phyloP scores from a whole-genome alignment of 2,113 vertebrate genomes.

The Madoqua kirkii region DNA sequence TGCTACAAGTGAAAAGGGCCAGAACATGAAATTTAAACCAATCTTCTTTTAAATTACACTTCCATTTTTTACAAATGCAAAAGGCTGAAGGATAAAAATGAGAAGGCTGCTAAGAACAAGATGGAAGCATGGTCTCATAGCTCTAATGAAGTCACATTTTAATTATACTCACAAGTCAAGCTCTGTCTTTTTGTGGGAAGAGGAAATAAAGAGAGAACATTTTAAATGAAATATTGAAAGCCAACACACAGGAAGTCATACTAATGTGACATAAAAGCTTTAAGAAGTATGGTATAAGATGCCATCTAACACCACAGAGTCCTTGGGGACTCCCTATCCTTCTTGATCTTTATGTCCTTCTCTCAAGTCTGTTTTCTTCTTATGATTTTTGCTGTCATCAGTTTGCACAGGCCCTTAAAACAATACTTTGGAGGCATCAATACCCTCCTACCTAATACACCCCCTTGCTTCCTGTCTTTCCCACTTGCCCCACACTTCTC shows the following conservation, averaged over 20 bases:
- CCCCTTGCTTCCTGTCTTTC: not conserved
- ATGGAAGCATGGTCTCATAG: not conserved
- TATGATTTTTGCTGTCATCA: not conserved
- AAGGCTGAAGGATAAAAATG: not conserved
- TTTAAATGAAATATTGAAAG: conserved; percentile 52
- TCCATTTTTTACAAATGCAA: not conserved
- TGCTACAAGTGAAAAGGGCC: not conserved
- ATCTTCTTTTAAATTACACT: conserved; percentile 2
- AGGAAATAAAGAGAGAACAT: conserved; percentile 14
- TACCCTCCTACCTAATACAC: not conserved
- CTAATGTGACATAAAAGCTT: conserved; percentile 48
- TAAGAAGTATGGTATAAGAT: not conserved
- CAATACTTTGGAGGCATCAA: not conserved
- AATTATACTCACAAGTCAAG: not conserved
- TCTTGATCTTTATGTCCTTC: not conserved
- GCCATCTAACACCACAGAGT: not conserved
- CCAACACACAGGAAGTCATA: conserved; percentile 28
- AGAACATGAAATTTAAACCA: conserved; percentile 6
- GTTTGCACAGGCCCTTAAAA: not conserved
- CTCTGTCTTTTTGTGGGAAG: not conserved
- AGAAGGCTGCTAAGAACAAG: not conserved
- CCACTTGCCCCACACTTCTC: fast-evolving
- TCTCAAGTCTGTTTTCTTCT: not conserved
- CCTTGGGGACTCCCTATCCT: not conserved
- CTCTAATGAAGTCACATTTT: not conserved